Evolutionary conservation across 2,888 invertebrate genomes (phyloP).

Genomic region (Macrosoma leucophasiata): DNA sequence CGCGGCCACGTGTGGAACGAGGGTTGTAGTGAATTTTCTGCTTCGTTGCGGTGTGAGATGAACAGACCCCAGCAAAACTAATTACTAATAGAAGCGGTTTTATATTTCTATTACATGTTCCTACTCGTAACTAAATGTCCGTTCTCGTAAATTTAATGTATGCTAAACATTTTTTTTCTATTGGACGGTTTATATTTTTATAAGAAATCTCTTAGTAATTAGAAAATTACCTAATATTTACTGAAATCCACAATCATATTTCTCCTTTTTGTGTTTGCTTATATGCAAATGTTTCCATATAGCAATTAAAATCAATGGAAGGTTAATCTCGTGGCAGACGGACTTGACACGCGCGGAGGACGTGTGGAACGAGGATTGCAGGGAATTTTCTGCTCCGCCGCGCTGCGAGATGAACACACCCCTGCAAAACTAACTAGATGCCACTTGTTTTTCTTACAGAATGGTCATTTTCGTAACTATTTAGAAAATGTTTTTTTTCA

Average conservation of each 20-base stretch:
- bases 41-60: conserved; percentile 50
- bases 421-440: conserved; percentile 44
- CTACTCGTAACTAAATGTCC: too few relatives aligned
- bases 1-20: conserved; percentile 51
- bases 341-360: conserved; percentile 33
- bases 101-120: too few relatives aligned
- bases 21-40: conserved; percentile 57
- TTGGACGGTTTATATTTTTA: too few relatives aligned
- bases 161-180: too few relatives aligned
- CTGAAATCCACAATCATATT: not conserved
- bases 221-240: too few relatives aligned
- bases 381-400: conserved; percentile 58
- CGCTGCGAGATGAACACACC: conserved; percentile 47
- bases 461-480: too few relatives aligned
- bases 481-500: too few relatives aligned
- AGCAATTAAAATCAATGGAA: conserved; percentile 11
- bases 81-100: conserved; percentile 24
- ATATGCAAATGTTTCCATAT: too few relatives aligned
- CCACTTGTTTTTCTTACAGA: too few relatives aligned
- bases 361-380: conserved; percentile 50
- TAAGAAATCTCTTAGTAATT: too few relatives aligned
- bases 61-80: conserved; percentile 45
- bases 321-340: conserved; percentile 20
- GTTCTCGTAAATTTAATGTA: too few relatives aligned
- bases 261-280: not conserved